Conservation (phyloP, 2,113 vertebrate genomes). For the Thamnaconus septentrionalis region DNA sequence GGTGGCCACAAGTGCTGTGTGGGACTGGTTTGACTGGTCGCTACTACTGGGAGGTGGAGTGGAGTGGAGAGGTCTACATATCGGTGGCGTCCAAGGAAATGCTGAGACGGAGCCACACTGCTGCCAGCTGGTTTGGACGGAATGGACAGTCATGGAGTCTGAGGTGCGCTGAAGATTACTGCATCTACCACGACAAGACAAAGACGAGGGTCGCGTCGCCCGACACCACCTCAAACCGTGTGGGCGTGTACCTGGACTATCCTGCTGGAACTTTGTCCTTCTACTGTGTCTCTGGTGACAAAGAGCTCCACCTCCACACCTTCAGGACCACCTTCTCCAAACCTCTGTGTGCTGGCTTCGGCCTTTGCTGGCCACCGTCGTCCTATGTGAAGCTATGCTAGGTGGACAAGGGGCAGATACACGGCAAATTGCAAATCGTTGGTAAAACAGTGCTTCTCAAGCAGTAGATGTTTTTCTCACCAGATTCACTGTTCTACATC, state of each 20-base stretch:
- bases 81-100: constrained; percentile 15
- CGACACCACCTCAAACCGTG: background rate
- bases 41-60: constrained; percentile 20
- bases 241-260: constrained; percentile 2
- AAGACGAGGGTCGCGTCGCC: background rate
- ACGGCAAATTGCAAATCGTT: too few species aligned
- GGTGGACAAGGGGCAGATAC: too few species aligned
- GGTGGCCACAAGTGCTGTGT: background rate
- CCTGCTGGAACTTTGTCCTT: constrained; percentile 10
- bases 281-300: background rate
- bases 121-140: background rate
- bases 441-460: too few species aligned
- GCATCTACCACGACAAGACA: background rate
- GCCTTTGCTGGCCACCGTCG: background rate
- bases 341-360: background rate
- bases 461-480: too few species aligned
- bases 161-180: background rate
- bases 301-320: background rate
- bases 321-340: background rate
- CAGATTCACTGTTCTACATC: too few species aligned
- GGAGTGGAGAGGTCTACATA: background rate
- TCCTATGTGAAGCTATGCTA: too few species aligned
- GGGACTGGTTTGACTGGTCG: background rate
- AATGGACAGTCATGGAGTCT: constrained; percentile 15
- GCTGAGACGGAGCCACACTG: background rate